Conservation (phyloP, 2,888 invertebrate genomes). For the Standfussiana lucernea region DNA sequence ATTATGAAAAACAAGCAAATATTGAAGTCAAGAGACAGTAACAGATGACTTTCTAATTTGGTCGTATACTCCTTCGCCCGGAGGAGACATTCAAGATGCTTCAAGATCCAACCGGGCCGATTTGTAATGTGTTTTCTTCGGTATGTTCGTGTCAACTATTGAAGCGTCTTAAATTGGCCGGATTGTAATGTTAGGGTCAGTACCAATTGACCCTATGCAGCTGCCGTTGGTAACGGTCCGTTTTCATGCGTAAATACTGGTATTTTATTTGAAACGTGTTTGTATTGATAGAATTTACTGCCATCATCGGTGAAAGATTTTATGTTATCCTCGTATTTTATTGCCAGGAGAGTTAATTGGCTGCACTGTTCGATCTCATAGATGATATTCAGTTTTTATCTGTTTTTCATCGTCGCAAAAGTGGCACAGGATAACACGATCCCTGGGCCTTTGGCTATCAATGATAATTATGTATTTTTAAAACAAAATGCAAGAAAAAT, state of each 20-base stretch:
- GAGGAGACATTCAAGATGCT: slow-evolving; percentile 75
- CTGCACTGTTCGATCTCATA: background rate
- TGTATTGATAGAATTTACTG: slow-evolving; percentile 44
- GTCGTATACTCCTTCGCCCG: slow-evolving; percentile 66
- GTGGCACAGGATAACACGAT: background rate
- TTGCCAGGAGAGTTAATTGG: slow-evolving; percentile 2
- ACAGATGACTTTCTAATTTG: slow-evolving; percentile 70
- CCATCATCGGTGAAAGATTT: slow-evolving; percentile 1
- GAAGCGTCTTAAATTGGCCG: slow-evolving; percentile 73
- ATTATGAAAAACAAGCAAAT: slow-evolving; percentile 55
- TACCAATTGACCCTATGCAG: slow-evolving; percentile 87
- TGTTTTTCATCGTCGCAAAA: background rate
- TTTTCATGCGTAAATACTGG: slow-evolving; percentile 78
- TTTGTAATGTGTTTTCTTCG: slow-evolving; percentile 67
- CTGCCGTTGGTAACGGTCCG: slow-evolving; percentile 80
- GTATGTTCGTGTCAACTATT: slow-evolving; percentile 47
- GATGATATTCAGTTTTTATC: slow-evolving; percentile 15
- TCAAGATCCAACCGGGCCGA: slow-evolving; percentile 68
- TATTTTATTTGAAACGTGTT: slow-evolving; percentile 64
- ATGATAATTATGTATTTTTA: background rate
- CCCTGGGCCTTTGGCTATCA: background rate
- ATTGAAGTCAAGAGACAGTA: slow-evolving; percentile 54
- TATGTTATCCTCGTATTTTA: slow-evolving; percentile 11
- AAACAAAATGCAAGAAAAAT: background rate
- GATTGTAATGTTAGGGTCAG: slow-evolving; percentile 85